phyloP scores from a whole-genome alignment of 2,113 vertebrate genomes.

The Platysteira castanea region DNA sequence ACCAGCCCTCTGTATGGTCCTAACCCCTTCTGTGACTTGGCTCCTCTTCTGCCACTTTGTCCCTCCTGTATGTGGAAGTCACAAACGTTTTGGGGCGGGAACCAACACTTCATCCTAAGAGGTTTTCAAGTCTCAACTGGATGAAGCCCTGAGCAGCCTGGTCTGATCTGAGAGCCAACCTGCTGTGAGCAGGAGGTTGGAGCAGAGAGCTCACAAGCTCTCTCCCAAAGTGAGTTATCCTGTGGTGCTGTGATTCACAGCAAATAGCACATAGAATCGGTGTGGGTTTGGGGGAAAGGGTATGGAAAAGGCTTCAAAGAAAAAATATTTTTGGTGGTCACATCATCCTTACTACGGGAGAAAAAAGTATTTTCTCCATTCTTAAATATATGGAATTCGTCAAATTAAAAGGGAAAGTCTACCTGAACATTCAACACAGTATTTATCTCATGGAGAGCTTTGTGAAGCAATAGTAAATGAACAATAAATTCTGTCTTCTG shows the following conservation, averaged over 20 bases:
- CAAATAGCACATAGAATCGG: neutral
- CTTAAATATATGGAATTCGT: neutral
- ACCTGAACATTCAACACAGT: neutral
- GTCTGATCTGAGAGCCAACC: neutral
- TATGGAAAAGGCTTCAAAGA: neutral
- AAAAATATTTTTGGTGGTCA: neutral
- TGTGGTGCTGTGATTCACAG: neutral
- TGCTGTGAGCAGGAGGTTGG: neutral
- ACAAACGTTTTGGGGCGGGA: neutral
- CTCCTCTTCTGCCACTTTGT: neutral
- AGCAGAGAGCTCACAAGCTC: neutral
- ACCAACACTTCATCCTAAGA: neutral
- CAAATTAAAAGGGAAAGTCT: neutral
- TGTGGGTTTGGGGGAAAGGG: neutral
- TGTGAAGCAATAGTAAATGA: neutral
- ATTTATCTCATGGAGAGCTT: neutral
- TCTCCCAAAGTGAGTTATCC: neutral
- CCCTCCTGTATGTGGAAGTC: neutral
- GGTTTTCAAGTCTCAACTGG: neutral
- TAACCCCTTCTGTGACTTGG: neutral
- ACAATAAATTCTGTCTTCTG: neutral
- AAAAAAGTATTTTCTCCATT: neutral
- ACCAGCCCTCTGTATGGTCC: rapidly evolving
- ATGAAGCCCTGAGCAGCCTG: neutral
- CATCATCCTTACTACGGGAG: neutral